Percentiles rank a stretch among this genome's conserved stretches.
These are phyloP conservation scores for Agrochola circellaris DNA, from an alignment of 2,888 invertebrate species.

Conservation along the genomic window DNA sequence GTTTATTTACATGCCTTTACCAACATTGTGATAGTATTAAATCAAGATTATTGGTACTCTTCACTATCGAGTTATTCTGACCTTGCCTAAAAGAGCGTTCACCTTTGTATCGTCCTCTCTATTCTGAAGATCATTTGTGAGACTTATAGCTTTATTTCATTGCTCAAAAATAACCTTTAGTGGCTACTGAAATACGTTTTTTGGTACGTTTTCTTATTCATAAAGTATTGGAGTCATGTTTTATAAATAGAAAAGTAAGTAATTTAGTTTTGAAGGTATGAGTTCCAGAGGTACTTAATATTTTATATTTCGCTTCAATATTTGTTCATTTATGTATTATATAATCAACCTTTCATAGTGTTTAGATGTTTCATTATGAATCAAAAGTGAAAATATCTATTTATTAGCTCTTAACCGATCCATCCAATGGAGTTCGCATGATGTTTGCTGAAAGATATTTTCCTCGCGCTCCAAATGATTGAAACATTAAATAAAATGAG, in stretches of 20 bases:
- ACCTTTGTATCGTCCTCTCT: neutral
- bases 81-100: conserved; percentile 2
- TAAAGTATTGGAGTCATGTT: neutral
- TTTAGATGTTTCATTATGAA: no score
- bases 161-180: neutral
- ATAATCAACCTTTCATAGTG: no score
- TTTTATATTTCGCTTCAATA: neutral
- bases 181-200: neutral
- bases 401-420: neutral
- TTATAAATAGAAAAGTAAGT: neutral
- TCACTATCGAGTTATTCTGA: neutral
- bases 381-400: neutral
- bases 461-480: no score
- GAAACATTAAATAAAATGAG: neutral
- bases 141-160: conserved; percentile 19
- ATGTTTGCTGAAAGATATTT: neutral
- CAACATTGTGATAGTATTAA: neutral
- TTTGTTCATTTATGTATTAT: neutral
- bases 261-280: neutral
- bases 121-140: conserved; percentile 12
- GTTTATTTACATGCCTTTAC: neutral
- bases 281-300: neutral
- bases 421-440: neutral
- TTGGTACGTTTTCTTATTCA: neutral
- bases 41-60: neutral